A percentile compares a stretch with the other conserved stretches of the same genome.
Evolutionary conservation across 2,888 invertebrate genomes (phyloP).

Genomic region (Plutella xylostella): DNA sequence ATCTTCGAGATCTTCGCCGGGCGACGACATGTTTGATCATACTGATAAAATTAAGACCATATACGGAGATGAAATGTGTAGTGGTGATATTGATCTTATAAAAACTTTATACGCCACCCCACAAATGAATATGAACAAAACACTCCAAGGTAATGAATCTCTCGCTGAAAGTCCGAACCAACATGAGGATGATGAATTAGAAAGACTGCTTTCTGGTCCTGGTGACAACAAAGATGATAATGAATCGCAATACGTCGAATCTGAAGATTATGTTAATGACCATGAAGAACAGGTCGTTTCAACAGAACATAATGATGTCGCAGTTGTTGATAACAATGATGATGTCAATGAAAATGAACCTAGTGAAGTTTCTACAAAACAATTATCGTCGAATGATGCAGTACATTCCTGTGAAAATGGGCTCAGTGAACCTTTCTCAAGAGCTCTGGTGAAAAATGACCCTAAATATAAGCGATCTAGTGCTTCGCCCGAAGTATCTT

Average conservation of each 20-base stretch:
- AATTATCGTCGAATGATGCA: slow-evolving; percentile 24
- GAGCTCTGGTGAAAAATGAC: not conserved
- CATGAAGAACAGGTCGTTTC: no score
- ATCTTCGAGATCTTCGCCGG: slow-evolving; percentile 5
- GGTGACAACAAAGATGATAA: no score
- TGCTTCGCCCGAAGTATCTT: slow-evolving; percentile 60
- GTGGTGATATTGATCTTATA: slow-evolving; percentile 38
- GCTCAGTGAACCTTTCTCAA: slow-evolving; percentile 27
- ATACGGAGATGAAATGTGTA: slow-evolving; percentile 42
- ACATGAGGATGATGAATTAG: not conserved
- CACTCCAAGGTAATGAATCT: slow-evolving; percentile 28
- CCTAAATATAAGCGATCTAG: slow-evolving; percentile 31
- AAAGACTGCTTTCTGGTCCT: not conserved
- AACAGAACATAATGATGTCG: not conserved
- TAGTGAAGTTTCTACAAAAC: no score
- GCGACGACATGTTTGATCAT: slow-evolving; percentile 25
- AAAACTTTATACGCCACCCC: slow-evolving; percentile 48
- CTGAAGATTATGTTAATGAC: no score
- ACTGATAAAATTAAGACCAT: slow-evolving; percentile 38
- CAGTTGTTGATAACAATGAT: not conserved
- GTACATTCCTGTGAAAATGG: slow-evolving; percentile 38
- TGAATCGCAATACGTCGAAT: no score
- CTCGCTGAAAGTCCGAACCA: slow-evolving; percentile 7
- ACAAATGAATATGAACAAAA: slow-evolving; percentile 49
- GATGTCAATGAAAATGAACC: not conserved